phyloP scores from a whole-genome alignment of 2,888 invertebrate species.

The Agonopterix subpropinquella region DNA sequence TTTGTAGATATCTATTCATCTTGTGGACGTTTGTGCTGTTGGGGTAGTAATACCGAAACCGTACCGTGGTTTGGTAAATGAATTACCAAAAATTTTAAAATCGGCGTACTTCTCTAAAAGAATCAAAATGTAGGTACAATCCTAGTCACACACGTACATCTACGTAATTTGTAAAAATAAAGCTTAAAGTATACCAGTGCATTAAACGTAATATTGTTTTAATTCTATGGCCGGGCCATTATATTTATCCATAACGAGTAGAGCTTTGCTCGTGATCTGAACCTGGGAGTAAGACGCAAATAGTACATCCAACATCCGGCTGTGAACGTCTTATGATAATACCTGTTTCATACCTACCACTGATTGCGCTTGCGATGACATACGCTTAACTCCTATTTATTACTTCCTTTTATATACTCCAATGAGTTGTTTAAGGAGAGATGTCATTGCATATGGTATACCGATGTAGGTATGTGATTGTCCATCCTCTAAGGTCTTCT shows the following conservation, averaged over 20 bases:
- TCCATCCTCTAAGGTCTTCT: neutral
- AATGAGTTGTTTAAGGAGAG: neutral
- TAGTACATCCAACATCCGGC: constrained; percentile 40
- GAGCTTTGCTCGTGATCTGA: neutral
- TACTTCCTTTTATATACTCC: constrained; percentile 14
- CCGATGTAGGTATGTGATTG: neutral
- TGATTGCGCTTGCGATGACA: constrained; percentile 19
- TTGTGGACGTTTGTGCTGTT: no score
- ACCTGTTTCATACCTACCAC: constrained; percentile 20
- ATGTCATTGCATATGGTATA: neutral
- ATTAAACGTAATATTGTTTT: no score
- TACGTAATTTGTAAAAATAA: no score
- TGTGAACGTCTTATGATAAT: constrained; percentile 32
- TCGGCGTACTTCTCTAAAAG: no score
- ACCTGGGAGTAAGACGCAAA: constrained; percentile 34
- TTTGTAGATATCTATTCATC: no score
- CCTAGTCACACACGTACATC: no score
- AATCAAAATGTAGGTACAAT: no score
- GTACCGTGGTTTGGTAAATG: no score
- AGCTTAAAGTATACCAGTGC: no score
- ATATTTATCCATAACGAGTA: neutral
- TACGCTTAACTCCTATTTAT: constrained; percentile 16
- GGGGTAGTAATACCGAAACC: no score
- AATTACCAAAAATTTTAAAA: no score
- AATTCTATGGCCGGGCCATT: neutral